Evolutionary conservation across 2,797 vertebrate genomes (phyloP).

Genomic region (Anguilla anguilla): DNA sequence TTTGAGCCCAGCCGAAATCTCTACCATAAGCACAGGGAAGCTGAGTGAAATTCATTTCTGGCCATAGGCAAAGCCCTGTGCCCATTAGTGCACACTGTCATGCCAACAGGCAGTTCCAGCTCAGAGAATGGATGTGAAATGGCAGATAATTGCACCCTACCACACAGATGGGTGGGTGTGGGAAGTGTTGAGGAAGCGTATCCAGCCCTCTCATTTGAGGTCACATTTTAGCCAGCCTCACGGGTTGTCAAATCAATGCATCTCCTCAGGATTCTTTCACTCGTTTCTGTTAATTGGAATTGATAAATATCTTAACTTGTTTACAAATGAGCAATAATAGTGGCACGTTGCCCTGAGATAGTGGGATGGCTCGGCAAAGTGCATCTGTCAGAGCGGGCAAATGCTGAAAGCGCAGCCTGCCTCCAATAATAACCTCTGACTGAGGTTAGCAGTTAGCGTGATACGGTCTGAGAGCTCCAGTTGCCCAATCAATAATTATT

Average conservation of each 20-base stretch:
- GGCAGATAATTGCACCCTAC: slow-evolving; percentile 1
- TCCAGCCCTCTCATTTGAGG: slow-evolving; percentile 61
- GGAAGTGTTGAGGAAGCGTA: slow-evolving; percentile 16
- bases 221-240: slow-evolving; percentile 62
- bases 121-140: not conserved
- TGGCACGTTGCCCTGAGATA: slow-evolving; percentile 68
- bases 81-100: not conserved
- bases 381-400: slow-evolving; percentile 69
- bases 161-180: not conserved
- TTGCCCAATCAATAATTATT: slow-evolving; percentile 70
- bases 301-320: slow-evolving; percentile 82
- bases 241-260: slow-evolving; percentile 78
- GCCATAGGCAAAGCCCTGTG: not conserved
- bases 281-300: slow-evolving; percentile 76
- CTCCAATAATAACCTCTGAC: slow-evolving; percentile 38
- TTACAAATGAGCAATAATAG: slow-evolving; percentile 68
- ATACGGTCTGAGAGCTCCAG: slow-evolving; percentile 52
- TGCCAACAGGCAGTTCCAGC: not conserved
- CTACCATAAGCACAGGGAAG: not conserved
- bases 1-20: not conserved
- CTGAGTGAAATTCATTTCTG: not conserved
- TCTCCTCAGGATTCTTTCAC: slow-evolving; percentile 63
- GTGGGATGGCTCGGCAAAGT: slow-evolving; percentile 69
- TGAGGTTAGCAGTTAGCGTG: slow-evolving; percentile 56
- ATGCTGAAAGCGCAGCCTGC: slow-evolving; percentile 56